Conservation (phyloP, 2,797 vertebrate species). For the Coluber constrictor region DNA sequence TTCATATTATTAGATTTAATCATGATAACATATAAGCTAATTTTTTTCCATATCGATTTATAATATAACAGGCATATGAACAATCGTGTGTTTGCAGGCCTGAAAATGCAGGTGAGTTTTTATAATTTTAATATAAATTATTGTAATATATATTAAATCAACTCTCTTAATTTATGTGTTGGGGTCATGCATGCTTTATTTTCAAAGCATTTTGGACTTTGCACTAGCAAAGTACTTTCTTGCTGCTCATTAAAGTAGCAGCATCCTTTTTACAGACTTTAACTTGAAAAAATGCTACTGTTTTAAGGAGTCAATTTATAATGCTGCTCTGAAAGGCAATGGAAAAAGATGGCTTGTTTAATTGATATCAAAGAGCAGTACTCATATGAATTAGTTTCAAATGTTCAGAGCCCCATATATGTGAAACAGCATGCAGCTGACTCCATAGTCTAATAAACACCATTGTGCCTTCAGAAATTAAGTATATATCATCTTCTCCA, state of each 20-base stretch:
- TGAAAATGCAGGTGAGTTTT: slow-evolving; percentile 77
- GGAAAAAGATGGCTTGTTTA: background rate
- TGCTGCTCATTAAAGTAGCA: background rate
- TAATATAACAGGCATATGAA: slow-evolving; percentile 76
- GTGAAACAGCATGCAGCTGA: background rate
- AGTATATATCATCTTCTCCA: background rate
- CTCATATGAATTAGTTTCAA: background rate
- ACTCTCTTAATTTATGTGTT: background rate
- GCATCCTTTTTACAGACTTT: background rate
- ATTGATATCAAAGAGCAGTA: background rate
- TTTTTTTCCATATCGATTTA: slow-evolving; percentile 42
- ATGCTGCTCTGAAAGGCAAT: background rate
- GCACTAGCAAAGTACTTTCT: background rate
- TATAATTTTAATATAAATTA: slow-evolving; percentile 47
- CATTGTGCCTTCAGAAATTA: background rate
- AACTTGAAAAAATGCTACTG: background rate
- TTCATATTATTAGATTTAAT: slow-evolving; percentile 9
- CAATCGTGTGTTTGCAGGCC: slow-evolving; percentile 74
- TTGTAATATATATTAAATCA: slow-evolving; percentile 14
- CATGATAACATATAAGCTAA: background rate
- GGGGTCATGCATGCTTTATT: background rate
- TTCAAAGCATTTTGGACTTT: background rate
- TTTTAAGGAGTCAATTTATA: background rate
- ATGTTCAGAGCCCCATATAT: background rate
- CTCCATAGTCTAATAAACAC: background rate